phyloP scores from a whole-genome alignment of 1,140 invertebrate genomes.

The Brachionus rotundiformis region DNA sequence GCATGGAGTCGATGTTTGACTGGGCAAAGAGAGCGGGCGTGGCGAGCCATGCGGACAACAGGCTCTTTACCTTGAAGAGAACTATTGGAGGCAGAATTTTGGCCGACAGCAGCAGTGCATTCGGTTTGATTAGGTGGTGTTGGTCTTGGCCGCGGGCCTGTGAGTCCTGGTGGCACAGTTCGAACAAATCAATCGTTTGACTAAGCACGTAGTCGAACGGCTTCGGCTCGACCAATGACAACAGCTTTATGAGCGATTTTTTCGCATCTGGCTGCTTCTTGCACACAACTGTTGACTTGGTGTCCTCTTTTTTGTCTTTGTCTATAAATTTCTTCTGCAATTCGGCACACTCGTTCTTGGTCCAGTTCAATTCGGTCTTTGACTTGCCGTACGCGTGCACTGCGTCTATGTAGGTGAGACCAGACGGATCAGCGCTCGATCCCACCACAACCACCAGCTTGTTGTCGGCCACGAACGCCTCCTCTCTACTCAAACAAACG shows the following conservation, averaged over 20 bases:
- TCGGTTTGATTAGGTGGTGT: not conserved
- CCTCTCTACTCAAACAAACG: constrained; percentile 87
- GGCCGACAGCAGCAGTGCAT: not conserved
- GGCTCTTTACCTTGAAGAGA: constrained; percentile 3
- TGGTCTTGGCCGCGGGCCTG: too few species aligned
- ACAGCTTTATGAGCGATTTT: not conserved
- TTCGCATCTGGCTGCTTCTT: not conserved
- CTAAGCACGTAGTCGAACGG: constrained; percentile 10
- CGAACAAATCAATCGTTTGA: constrained; percentile 43
- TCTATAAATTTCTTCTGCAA: constrained; percentile 67
- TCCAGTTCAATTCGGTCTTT: constrained; percentile 94
- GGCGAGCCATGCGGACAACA: not conserved
- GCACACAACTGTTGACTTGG: not conserved
- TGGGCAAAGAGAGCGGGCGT: not conserved
- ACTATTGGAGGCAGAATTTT: constrained; percentile 7
- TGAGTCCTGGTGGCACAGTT: not conserved
- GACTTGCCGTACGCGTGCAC: constrained; percentile 90
- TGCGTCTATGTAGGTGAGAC: constrained; percentile 85
- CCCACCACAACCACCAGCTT: constrained; percentile 82
- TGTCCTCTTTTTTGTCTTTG: constrained; percentile 27
- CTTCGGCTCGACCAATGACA: constrained; percentile 27
- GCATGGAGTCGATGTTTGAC: not conserved
- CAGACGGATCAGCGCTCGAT: constrained; percentile 79
- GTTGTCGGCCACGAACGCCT: constrained; percentile 88
- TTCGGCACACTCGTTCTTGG: constrained; percentile 83